Percentiles rank a stretch among this genome's conserved stretches.
Evolutionary conservation across 2,888 invertebrate genomes (phyloP).

Genomic region (Andrena fulva): DNA sequence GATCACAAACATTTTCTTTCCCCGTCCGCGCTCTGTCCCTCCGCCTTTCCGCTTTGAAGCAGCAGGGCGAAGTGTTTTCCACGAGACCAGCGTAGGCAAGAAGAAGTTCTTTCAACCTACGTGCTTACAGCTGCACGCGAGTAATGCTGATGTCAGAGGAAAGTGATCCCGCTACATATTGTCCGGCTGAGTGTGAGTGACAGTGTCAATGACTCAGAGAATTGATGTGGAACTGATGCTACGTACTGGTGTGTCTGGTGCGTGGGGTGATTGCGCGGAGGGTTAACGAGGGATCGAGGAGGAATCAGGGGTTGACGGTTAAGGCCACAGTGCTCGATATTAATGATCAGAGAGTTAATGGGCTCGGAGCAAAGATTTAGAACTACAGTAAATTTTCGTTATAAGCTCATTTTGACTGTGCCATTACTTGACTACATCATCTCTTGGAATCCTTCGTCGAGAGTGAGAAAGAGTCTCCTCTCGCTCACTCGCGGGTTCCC

Average conservation of each 20-base stretch:
- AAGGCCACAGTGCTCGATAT: no score
- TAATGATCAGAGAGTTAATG: no score
- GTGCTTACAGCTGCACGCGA: no score
- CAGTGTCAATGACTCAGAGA: constrained; percentile 49
- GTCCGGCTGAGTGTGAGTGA: constrained; percentile 28
- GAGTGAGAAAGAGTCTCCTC: not conserved
- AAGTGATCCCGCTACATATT: constrained; percentile 27
- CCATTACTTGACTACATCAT: no score
- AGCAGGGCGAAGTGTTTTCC: not conserved
- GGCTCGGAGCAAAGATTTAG: no score
- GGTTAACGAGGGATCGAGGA: constrained; percentile 38
- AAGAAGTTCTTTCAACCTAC: not conserved
- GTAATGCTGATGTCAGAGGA: not conserved
- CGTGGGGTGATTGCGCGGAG: constrained; percentile 36
- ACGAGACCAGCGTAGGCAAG: not conserved
- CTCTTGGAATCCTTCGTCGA: no score
- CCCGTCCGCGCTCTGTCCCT: no score
- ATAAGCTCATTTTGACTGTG: no score
- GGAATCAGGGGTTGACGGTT: constrained; percentile 28
- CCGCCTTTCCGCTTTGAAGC: constrained; percentile 6
- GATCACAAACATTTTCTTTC: constrained; percentile 63
- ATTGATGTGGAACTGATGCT: constrained; percentile 48
- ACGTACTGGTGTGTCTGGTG: constrained; percentile 33
- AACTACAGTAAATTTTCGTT: no score
- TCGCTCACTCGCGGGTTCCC: no score